These are phyloP conservation scores for Sebastes steindachneri DNA, from an alignment of 2,797 vertebrate species.

Conservation along the genomic window DNA sequence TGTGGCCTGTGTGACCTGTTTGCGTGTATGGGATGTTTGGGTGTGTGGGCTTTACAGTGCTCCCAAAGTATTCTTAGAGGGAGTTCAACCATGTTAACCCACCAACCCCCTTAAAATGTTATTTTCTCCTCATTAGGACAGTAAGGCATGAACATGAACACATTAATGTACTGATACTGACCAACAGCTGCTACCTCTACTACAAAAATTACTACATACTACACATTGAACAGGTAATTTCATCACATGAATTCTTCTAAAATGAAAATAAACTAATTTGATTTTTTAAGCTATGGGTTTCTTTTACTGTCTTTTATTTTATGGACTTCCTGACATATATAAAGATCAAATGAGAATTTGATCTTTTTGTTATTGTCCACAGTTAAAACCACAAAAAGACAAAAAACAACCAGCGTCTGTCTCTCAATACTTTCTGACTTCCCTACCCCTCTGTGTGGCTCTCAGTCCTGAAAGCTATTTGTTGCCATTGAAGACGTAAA, in stretches of 20 bases:
- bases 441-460: too few relatives aligned
- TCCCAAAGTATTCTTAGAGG: slow-evolving; percentile 17
- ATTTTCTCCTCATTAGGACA: not conserved
- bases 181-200: not conserved
- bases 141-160: not conserved
- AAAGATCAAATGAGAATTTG: not conserved
- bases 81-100: slow-evolving; percentile 33
- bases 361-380: not conserved
- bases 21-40: slow-evolving; percentile 12
- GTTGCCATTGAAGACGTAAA: too few relatives aligned
- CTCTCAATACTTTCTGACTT: too few relatives aligned
- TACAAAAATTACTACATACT: not conserved
- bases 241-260: not conserved
- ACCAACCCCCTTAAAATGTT: not conserved
- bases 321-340: not conserved
- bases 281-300: not conserved
- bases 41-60: slow-evolving; percentile 22
- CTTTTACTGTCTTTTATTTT: not conserved
- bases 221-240: not conserved
- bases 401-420: not conserved
- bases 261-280: not conserved
- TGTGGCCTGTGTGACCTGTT: slow-evolving; percentile 53
- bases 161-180: not conserved
- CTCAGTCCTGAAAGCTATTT: too few relatives aligned
- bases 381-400: not conserved